Conservation (phyloP, 37 sponge, comb jelly and placozoan species). For the Ephydatia muelleri region DNA sequence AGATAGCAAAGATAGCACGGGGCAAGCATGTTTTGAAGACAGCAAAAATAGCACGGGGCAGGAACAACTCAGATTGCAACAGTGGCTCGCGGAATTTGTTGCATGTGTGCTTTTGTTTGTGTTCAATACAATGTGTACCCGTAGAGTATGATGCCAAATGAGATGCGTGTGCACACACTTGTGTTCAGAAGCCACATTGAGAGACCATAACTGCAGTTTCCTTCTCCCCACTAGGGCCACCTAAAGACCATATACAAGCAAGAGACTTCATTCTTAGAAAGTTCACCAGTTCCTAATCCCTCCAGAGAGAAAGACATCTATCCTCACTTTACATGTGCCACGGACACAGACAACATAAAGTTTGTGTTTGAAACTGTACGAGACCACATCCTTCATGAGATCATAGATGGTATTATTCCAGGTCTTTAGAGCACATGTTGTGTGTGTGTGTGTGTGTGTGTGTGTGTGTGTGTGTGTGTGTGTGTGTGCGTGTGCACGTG, state of each 20-base stretch:
- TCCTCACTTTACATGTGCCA: constrained; percentile 97
- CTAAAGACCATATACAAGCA: constrained; percentile 61
- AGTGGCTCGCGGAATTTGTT: too few relatives aligned
- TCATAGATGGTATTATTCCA: constrained; percentile 55
- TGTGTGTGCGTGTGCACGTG: too few relatives aligned
- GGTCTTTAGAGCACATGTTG: constrained; percentile 26
- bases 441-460: too few relatives aligned
- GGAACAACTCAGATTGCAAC: too few relatives aligned
- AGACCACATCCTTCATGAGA: constrained; percentile 65
- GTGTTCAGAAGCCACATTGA: not conserved
- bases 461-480: too few relatives aligned
- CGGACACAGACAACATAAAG: constrained; percentile 97
- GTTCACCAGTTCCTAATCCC: constrained; percentile 70
- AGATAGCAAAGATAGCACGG: too few relatives aligned
- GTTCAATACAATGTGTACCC: not conserved
- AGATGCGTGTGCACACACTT: not conserved
- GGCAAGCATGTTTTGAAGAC: too few relatives aligned
- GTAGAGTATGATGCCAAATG: too few relatives aligned
- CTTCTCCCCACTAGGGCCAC: constrained; percentile 58
- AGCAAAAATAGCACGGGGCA: too few relatives aligned
- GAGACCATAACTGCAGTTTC: too few relatives aligned
- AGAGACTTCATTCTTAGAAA: constrained; percentile 79
- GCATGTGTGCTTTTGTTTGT: not conserved
- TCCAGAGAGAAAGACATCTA: constrained; percentile 69
- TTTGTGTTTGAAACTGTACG: constrained; percentile 91